phyloP scores from a whole-genome alignment of 35 echinoderm and acorn worm species.

The Anneissia japonica region DNA sequence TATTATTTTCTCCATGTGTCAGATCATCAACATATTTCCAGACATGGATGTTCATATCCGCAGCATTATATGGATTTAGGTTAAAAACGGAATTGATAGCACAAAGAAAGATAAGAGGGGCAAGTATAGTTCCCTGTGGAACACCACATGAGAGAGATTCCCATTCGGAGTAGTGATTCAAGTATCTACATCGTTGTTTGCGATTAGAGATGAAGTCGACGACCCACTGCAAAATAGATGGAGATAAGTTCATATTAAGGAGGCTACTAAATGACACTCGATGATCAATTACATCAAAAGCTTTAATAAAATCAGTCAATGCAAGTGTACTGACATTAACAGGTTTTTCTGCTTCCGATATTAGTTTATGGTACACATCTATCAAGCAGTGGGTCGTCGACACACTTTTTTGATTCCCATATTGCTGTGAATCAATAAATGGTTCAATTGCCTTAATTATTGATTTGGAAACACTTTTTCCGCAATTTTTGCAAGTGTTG shows the following conservation, averaged over 20 bases:
- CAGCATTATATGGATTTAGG: too few relatives aligned
- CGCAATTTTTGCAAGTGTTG: slow-evolving; percentile 10
- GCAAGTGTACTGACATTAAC: slow-evolving; percentile 10
- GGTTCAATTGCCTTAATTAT: slow-evolving; percentile 4
- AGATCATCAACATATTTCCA: too few relatives aligned
- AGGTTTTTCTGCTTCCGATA: slow-evolving; percentile 7
- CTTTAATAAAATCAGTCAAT: slow-evolving; percentile 19
- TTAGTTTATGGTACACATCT: slow-evolving; percentile 4
- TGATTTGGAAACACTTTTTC: slow-evolving; percentile 15
- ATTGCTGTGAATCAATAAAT: slow-evolving; percentile 4
- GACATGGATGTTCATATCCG: too few relatives aligned
- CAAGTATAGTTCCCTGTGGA: too few relatives aligned
- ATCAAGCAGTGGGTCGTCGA: slow-evolving; percentile 19
- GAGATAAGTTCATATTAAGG: slow-evolving; percentile 4
- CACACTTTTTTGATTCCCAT: slow-evolving; percentile 13
- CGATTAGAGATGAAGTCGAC: neutral
- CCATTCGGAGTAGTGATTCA: too few relatives aligned
- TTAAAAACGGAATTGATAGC: too few relatives aligned
- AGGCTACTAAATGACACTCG: slow-evolving; percentile 1
- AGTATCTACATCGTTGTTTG: neutral
- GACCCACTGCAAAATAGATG: neutral
- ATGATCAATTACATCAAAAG: slow-evolving; percentile 8
- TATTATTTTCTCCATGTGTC: too few relatives aligned
- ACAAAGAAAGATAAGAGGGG: too few relatives aligned
- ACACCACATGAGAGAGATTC: too few relatives aligned